phyloP scores from a whole-genome alignment of 2,797 vertebrate genomes.

The Ctenopoma multispine region DNA sequence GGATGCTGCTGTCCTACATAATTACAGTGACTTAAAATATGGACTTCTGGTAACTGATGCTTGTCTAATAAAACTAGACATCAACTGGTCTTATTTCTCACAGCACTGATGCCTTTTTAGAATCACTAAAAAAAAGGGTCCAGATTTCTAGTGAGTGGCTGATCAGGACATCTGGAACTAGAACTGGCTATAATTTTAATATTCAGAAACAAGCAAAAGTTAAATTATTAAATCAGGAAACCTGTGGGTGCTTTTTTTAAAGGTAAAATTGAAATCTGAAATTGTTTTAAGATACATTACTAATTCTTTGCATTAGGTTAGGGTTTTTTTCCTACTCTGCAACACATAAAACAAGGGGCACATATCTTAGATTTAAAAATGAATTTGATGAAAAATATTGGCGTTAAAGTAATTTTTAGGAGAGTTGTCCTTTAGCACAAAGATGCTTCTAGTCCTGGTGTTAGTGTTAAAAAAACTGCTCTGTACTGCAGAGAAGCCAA shows the following conservation, averaged over 20 bases:
- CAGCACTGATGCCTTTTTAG: not conserved
- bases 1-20: not conserved
- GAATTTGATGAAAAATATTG: not conserved
- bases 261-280: too few relatives aligned
- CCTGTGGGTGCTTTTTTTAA: too few relatives aligned
- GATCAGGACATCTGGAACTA: not conserved
- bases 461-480: conserved; percentile 4
- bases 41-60: not conserved
- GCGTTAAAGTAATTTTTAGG: conserved; percentile 6
- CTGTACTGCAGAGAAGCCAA: conserved; percentile 10
- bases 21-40: not conserved
- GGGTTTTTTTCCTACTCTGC: not conserved
- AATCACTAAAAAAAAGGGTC: not conserved
- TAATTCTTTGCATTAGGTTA: too few relatives aligned
- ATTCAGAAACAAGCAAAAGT: too few relatives aligned
- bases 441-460: not conserved
- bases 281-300: too few relatives aligned
- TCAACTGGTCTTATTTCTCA: not conserved
- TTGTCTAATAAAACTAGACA: conserved; percentile 1
- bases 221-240: too few relatives aligned
- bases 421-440: conserved; percentile 9
- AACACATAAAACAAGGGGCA: not conserved
- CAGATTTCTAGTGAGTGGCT: too few relatives aligned
- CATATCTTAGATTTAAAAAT: not conserved
- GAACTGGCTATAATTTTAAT: not conserved